Percentiles rank a stretch among this genome's conserved stretches.
Conservation (phyloP, 2,113 vertebrate genomes). For the Varanus salvator region DNA sequence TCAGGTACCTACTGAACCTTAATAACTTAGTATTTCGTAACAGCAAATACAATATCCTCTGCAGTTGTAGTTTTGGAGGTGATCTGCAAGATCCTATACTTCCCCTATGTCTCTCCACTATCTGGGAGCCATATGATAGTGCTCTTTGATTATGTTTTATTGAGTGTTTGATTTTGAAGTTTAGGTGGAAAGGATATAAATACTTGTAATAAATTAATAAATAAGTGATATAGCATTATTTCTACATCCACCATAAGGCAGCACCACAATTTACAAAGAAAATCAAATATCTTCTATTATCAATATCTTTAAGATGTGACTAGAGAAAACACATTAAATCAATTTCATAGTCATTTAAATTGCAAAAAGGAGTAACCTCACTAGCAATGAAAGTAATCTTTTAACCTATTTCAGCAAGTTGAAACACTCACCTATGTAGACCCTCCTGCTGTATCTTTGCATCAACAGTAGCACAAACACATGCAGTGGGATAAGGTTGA, state of each 20-base stretch:
- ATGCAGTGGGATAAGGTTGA: conserved; percentile 98
- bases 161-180: not conserved
- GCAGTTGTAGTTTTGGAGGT: too few relatives aligned
- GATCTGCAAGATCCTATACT: too few relatives aligned
- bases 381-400: not conserved
- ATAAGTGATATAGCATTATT: too few relatives aligned
- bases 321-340: not conserved
- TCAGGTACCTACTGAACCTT: too few relatives aligned
- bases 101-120: too few relatives aligned
- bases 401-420: not conserved
- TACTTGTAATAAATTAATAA: not conserved
- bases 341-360: not conserved
- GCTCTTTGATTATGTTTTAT: not conserved
- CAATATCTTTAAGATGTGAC: not conserved
- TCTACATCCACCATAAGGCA: too few relatives aligned
- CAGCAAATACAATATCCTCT: too few relatives aligned
- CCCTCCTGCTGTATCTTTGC: conserved; percentile 96
- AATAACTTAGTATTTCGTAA: too few relatives aligned
- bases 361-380: not conserved
- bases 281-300: not conserved
- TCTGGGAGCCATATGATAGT: too few relatives aligned
- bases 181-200: not conserved
- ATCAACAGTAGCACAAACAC: conserved; percentile 97
- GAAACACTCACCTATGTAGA: conserved; percentile 93
- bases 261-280: not conserved